These are phyloP conservation scores for Zosterops japonicus DNA, from an alignment of 2,113 vertebrate species.

Conservation along the genomic window DNA sequence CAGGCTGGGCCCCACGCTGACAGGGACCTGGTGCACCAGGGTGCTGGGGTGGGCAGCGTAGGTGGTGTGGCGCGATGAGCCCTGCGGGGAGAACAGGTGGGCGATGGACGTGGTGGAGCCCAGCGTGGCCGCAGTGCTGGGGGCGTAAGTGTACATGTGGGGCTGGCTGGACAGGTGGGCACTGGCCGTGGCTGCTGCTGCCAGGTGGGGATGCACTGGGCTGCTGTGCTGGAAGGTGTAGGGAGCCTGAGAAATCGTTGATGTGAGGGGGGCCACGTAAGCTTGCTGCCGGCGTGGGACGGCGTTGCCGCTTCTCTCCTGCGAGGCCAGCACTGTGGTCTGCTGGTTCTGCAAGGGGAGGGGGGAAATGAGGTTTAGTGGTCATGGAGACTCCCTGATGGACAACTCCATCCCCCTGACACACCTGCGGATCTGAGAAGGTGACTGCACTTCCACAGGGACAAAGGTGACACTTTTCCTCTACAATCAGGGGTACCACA, in stretches of 20 bases:
- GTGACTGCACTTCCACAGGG: neutral
- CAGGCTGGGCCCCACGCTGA: conserved; percentile 80
- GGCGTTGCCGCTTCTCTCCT: conserved; percentile 81
- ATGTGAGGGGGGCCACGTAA: conserved; percentile 82
- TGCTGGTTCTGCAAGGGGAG: conserved; percentile 84
- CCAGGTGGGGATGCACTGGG: conserved; percentile 84
- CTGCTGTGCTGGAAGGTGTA: conserved; percentile 90
- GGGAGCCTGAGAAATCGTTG: conserved; percentile 84
- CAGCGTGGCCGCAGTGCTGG: conserved; percentile 86
- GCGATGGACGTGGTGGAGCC: conserved; percentile 94
- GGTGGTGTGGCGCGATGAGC: conserved; percentile 80
- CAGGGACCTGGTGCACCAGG: conserved; percentile 91
- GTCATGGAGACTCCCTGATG: rapidly evolving
- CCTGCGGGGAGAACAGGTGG: conserved; percentile 86
- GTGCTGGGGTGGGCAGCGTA: conserved; percentile 84
- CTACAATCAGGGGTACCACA: neutral
- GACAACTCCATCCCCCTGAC: neutral
- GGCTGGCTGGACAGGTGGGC: conserved; percentile 82
- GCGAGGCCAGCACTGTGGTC: conserved; percentile 80
- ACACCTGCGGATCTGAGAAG: neutral
- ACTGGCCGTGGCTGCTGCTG: conserved; percentile 80
- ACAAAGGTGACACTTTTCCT: neutral
- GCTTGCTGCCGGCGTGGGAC: conserved; percentile 87
- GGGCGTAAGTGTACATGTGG: conserved; percentile 91
- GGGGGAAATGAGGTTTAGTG: conserved; percentile 23